phyloP scores from a whole-genome alignment of 2,113 vertebrate genomes.

The Chamaea fasciata region DNA sequence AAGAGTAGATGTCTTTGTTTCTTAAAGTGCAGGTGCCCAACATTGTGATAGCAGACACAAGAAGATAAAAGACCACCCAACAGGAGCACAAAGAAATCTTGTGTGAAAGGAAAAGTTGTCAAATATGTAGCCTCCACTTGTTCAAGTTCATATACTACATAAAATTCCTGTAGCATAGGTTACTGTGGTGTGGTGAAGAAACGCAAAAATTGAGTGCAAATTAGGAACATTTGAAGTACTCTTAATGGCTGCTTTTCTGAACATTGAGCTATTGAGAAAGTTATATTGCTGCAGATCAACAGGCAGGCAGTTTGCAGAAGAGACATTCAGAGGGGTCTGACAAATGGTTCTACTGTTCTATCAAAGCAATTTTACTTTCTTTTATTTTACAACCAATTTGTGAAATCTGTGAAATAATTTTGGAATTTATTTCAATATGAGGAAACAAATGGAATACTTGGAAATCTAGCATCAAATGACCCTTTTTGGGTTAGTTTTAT shows the following conservation, averaged over 20 bases:
- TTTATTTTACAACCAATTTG: background rate
- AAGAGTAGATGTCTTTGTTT: background rate
- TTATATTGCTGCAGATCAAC: background rate
- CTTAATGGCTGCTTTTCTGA: background rate
- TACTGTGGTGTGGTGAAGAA: background rate
- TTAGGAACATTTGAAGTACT: background rate
- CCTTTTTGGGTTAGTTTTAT: background rate
- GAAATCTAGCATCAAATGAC: background rate
- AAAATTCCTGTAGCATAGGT: background rate
- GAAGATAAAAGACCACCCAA: background rate
- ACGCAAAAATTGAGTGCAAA: background rate
- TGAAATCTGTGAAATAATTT: background rate
- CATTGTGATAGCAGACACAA: background rate
- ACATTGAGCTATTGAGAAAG: background rate
- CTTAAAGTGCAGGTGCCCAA: accelerated
- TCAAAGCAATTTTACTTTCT: background rate
- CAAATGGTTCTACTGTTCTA: background rate
- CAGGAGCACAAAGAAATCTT: background rate
- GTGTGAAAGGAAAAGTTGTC: background rate
- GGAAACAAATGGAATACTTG: background rate
- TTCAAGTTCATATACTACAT: background rate
- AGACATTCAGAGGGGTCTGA: background rate
- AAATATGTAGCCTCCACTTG: background rate
- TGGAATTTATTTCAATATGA: background rate
- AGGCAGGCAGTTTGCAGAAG: background rate